Percentiles rank a stretch among this genome's conserved stretches.
Conservation (phyloP, 1,140 invertebrate species). For the Cotesia typhae region DNA sequence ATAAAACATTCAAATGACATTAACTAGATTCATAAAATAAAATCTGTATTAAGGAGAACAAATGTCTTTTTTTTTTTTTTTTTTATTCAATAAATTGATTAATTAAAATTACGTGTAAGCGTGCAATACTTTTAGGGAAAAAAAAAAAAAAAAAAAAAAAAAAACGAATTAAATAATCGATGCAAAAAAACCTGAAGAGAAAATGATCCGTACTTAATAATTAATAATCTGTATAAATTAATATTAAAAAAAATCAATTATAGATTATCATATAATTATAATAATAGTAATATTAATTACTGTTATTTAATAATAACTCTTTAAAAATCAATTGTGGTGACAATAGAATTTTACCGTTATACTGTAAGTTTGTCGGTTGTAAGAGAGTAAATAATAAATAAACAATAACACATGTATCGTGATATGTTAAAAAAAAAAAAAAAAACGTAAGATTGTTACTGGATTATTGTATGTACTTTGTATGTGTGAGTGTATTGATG, state of each 20-base stretch:
- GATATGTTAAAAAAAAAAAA: conserved; percentile 39
- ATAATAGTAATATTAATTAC: conserved; percentile 13
- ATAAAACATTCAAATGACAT: neutral
- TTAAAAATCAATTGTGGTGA: conserved; percentile 59
- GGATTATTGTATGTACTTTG: conserved; percentile 42
- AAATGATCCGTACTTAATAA: conserved; percentile 7
- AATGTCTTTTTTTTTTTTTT: neutral
- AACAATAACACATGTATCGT: conserved; percentile 34
- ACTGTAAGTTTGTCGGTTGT: conserved; percentile 34
- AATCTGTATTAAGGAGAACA: neutral
- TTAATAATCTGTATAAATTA: conserved; percentile 3
- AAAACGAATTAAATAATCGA: neutral
- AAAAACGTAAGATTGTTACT: conserved; percentile 42
- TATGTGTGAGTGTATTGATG: conserved; percentile 37
- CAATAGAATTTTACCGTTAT: conserved; percentile 55
- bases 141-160: neutral
- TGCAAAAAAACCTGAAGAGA: neutral
- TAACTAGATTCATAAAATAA: neutral
- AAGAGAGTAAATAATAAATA: conserved; percentile 30
- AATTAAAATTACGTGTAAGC: no score
- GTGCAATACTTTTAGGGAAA: conserved; percentile 15
- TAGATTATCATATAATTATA: neutral
- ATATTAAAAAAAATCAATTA: neutral
- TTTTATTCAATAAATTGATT: neutral
- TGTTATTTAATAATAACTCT: conserved; percentile 36